Base-by-base conservation (phyloP, 2,888 invertebrate species). In the Malachius bipustulatus region DNA sequence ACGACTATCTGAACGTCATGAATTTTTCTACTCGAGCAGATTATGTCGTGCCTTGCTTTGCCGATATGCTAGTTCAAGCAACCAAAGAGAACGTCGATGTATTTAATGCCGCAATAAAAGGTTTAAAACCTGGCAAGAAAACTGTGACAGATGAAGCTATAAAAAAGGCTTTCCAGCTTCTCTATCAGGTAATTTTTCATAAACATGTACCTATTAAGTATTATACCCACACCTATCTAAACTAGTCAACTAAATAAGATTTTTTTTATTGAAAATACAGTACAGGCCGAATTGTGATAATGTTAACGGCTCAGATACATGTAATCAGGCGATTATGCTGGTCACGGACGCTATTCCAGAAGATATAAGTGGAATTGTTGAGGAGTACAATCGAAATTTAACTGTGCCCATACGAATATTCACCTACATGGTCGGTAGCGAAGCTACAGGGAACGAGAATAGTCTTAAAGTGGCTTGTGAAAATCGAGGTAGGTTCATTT, bases 291-390 rank as follows among this genome's bases (percentile, higher is more conserved):
- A n/a, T n/a, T n/a, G n/a, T n/a, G n/a, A n/a, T n/a, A n/a, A n/a
- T n/a, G n/a, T n/a, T n/a, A n/a, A n/a, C n/a, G n/a, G n/a, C n/a
- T n/a, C n/a, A n/a, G n/a, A n/a, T 3, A 66, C 64, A 3, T 97
- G 97, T 57, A 97, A 96, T 64, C 91, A 93, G 62, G 79, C 90
- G 15, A 90, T 98, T 41, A 94, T 97, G 93, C 65, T 97, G 37
- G 78, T 97, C 43, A 96, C 97, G 0, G 97, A 97, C 62, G 93
- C 93, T 30, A 83, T 93, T 2, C 81, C 91, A 0, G 82, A 83
- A 32, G 89, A 87, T 57, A 72, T 85, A 44, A 83, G 87, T 9
- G 82, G 90, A 48, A 73, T 90, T 3, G 90, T 94, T 53, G 71
- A 81, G 42, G 65, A 71, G 45, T 78, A 87, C 62, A 96, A 94